These are phyloP conservation scores for Olivierus martensii DNA, from an alignment of 1,140 invertebrate species.

Conservation along the genomic window DNA sequence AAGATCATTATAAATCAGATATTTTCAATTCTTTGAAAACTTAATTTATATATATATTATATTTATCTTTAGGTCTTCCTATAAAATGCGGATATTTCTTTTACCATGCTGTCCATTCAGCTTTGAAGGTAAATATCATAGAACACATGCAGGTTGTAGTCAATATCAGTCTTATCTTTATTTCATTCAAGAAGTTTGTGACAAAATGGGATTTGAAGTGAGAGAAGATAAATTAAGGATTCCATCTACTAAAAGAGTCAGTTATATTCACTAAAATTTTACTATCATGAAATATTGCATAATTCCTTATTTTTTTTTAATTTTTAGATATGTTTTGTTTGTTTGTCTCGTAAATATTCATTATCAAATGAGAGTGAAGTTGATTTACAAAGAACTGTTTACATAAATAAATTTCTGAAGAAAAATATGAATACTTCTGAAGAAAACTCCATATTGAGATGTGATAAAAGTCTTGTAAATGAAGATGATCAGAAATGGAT, in stretches of 20 bases:
- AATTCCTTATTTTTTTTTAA: no score
- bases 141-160: slow-evolving; percentile 34
- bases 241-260: slow-evolving; percentile 75
- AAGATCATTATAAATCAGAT: no score
- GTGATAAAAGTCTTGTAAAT: neutral
- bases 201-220: slow-evolving; percentile 58
- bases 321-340: slow-evolving; percentile 55
- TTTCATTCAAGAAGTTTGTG: slow-evolving; percentile 53
- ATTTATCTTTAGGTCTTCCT: slow-evolving; percentile 39
- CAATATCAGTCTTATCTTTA: slow-evolving; percentile 72
- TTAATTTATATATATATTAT: no score
- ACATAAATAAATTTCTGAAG: neutral
- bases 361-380: slow-evolving; percentile 17
- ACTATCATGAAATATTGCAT: no score
- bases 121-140: slow-evolving; percentile 72
- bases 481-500: neutral
- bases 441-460: no score
- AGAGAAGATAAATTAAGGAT: slow-evolving; percentile 74
- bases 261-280: no score
- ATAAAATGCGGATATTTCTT: slow-evolving; percentile 57
- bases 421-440: neutral
- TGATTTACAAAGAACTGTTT: slow-evolving; percentile 15
- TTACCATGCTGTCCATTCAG: slow-evolving; percentile 89
- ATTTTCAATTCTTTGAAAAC: no score
- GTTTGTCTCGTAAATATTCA: slow-evolving; percentile 37